A percentile compares a stretch with the other conserved stretches of the same genome.
Conservation (phyloP, 2,888 invertebrate species). For the Unio delphinus region DNA sequence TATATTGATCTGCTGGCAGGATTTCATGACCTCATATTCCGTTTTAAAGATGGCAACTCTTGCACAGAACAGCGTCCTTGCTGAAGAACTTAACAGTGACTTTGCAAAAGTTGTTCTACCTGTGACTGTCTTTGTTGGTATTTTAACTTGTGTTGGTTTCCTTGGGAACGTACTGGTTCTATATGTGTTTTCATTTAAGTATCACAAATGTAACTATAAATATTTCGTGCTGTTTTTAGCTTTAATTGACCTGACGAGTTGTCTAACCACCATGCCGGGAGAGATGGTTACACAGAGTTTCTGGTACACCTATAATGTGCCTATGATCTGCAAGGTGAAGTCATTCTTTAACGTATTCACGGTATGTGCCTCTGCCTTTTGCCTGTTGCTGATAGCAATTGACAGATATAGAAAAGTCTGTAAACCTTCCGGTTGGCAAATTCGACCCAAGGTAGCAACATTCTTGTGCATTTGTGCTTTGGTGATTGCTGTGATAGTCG, state of each 20-base stretch:
- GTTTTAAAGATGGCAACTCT: neutral
- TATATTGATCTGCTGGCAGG: too few species aligned
- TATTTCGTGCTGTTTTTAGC: constrained; percentile 32
- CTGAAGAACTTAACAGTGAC: constrained; percentile 15
- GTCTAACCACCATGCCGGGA: constrained; percentile 27
- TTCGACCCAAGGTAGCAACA: constrained; percentile 11
- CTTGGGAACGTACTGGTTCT: constrained; percentile 28
- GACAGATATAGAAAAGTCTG: constrained; percentile 23
- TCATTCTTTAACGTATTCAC: constrained; percentile 20
- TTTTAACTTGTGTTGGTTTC: constrained; percentile 20
- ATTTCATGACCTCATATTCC: too few species aligned
- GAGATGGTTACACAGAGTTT: constrained; percentile 27
- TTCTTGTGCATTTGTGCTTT: constrained; percentile 6
- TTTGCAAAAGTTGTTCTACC: constrained; percentile 15
- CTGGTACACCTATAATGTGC: constrained; percentile 28
- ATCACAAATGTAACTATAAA: constrained; percentile 24
- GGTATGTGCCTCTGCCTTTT: constrained; percentile 11
- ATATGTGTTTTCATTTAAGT: constrained; percentile 23
- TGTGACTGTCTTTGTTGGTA: constrained; percentile 20
- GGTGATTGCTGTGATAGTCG: constrained; percentile 7
- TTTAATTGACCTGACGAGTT: constrained; percentile 22
- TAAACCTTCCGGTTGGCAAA: constrained; percentile 16
- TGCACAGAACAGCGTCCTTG: neutral
- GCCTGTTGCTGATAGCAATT: constrained; percentile 13
- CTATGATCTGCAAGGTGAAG: constrained; percentile 17